phyloP scores from a whole-genome alignment of 2,797 vertebrate genomes.

The Otus scops region DNA sequence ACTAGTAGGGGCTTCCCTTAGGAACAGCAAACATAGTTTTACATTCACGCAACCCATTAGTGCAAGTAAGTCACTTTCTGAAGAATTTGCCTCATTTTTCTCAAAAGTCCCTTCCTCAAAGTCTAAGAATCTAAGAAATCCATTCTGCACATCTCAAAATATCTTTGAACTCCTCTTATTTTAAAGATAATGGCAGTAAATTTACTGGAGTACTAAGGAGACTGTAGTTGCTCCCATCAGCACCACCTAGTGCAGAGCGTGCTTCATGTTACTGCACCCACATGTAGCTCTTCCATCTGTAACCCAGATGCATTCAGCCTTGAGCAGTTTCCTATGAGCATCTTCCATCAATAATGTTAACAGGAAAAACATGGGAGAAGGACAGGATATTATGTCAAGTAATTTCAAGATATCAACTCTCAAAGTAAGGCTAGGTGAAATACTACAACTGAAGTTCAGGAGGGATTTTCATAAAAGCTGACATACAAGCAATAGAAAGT shows the following conservation, averaged over 20 bases:
- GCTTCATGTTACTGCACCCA: neutral
- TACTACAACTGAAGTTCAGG: neutral
- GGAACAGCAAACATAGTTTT: neutral
- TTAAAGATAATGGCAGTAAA: neutral
- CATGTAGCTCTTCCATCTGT: neutral
- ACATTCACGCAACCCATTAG: neutral
- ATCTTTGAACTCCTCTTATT: neutral
- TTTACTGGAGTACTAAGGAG: neutral
- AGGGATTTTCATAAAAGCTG: neutral
- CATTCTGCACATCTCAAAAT: neutral
- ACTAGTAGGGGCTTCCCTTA: neutral
- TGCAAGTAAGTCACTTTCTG: neutral
- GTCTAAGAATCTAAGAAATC: neutral
- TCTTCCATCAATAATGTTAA: neutral
- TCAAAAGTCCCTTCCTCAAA: neutral
- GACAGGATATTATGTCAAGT: neutral
- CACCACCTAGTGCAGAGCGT: conserved; percentile 16
- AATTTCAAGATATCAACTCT: neutral
- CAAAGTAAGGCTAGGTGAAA: neutral
- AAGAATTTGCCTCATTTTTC: neutral
- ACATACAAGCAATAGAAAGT: neutral
- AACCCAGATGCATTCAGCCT: neutral
- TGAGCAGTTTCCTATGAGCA: neutral
- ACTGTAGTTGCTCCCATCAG: neutral
- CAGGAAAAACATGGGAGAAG: neutral